Percentiles rank a stretch among this genome's conserved stretches.
These are phyloP conservation scores for Crax fasciolata DNA, from an alignment of 2,797 vertebrate species.

Conservation along the genomic window DNA sequence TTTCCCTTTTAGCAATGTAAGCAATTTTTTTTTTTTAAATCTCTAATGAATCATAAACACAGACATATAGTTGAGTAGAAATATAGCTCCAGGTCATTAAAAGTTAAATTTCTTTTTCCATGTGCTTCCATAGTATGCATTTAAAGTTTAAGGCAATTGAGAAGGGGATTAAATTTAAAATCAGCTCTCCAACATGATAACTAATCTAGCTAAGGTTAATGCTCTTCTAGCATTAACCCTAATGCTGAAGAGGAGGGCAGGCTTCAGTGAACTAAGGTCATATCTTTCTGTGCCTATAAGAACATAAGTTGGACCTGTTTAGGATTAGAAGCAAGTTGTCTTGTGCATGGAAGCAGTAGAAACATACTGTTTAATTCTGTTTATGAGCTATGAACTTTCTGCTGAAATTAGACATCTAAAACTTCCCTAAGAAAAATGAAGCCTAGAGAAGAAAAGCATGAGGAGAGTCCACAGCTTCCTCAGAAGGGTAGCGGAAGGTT, in stretches of 20 bases:
- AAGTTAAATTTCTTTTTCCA: background rate
- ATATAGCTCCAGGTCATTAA: background rate
- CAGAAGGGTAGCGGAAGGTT: no score
- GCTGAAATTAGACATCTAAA: background rate
- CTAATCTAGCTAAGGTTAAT: background rate
- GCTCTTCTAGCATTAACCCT: no score
- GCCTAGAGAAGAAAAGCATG: background rate
- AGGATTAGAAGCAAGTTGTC: background rate
- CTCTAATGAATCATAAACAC: background rate
- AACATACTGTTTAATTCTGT: background rate
- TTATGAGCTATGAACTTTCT: background rate
- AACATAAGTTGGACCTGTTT: fast-evolving
- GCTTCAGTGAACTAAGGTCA: background rate
- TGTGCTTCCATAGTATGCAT: background rate
- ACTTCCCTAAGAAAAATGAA: background rate
- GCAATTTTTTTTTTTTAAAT: background rate
- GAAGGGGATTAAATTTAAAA: background rate
- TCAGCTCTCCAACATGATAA: background rate
- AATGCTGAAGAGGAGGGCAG: background rate
- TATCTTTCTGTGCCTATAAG: background rate
- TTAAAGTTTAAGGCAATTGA: background rate
- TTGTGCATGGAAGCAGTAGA: background rate
- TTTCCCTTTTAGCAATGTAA: background rate
- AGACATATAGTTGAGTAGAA: background rate
- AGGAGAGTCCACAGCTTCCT: no score